phyloP scores from a whole-genome alignment of 2,888 invertebrate species.

The Erebia ligea region DNA sequence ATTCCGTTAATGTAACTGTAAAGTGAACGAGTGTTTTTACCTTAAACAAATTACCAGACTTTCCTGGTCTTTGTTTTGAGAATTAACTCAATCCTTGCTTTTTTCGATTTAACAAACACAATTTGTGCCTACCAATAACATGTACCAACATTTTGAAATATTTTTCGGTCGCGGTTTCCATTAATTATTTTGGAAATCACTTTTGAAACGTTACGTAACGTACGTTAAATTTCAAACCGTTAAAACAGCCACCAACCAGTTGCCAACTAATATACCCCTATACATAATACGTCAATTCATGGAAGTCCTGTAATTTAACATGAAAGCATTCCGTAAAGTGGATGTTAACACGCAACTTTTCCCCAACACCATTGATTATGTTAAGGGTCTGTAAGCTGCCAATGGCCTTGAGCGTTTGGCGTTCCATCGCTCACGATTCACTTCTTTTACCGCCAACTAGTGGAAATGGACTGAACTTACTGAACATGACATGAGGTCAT shows the following conservation, averaged over 20 bases:
- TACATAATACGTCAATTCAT: constrained; percentile 20
- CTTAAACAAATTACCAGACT: no score
- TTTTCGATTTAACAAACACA: not conserved
- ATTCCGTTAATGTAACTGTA: no score
- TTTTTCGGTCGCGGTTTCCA: not conserved
- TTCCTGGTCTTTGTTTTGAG: not conserved
- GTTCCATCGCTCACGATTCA: no score
- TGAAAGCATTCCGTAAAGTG: constrained; percentile 43
- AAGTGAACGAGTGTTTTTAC: no score
- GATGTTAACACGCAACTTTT: constrained; percentile 40
- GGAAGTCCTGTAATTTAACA: constrained; percentile 36
- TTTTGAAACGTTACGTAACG: not conserved
- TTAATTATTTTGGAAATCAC: not conserved
- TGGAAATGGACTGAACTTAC: no score
- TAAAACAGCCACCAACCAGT: constrained; percentile 7
- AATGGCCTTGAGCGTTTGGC: no score
- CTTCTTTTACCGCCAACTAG: no score
- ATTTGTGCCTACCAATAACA: not conserved
- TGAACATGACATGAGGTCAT: no score
- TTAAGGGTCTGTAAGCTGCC: no score
- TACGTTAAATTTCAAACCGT: constrained; percentile 1
- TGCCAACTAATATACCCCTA: constrained; percentile 4
- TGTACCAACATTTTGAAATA: not conserved
- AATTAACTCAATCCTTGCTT: not conserved
- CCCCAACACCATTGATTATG: constrained; percentile 20